Conservation (phyloP, 2,113 vertebrate genomes). For the Sakesphorus luctuosus region DNA sequence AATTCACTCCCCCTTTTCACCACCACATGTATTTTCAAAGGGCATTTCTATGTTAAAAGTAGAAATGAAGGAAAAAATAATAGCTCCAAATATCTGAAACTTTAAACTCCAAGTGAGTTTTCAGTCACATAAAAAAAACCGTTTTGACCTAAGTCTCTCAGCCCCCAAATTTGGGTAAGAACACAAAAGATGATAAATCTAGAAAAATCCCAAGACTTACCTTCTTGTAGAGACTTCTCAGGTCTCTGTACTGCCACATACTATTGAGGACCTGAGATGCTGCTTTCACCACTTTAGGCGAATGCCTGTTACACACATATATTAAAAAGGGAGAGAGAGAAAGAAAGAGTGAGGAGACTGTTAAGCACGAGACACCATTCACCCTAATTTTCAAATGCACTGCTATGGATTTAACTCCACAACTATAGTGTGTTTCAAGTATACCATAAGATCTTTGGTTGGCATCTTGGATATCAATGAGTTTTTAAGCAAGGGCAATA, state of each 20-base stretch:
- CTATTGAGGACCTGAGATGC: conserved; percentile 99
- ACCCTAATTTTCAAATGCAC: background rate
- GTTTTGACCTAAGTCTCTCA: background rate
- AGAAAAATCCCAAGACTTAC: conserved; percentile 75
- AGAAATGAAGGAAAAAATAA: background rate
- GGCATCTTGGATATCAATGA: background rate
- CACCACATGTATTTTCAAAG: background rate
- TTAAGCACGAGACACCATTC: background rate
- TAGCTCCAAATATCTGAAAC: background rate
- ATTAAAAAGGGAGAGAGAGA: conserved; percentile 63
- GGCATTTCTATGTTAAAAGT: background rate
- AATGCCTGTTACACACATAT: conserved; percentile 83
- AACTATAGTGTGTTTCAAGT: background rate
- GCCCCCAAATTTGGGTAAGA: background rate
- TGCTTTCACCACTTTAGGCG: conserved; percentile 98
- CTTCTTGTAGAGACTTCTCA: conserved; percentile 99
- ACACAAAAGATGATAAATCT: background rate
- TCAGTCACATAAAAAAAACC: background rate
- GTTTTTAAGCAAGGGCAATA: background rate
- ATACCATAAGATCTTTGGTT: background rate
- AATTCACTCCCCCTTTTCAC: background rate
- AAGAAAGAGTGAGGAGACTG: conserved; percentile 14
- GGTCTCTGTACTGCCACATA: conserved; percentile 99
- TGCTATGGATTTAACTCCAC: background rate
- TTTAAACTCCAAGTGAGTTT: background rate